Evolutionary conservation across 2,888 invertebrate genomes (phyloP).

Genomic region (Athalia rosae): DNA sequence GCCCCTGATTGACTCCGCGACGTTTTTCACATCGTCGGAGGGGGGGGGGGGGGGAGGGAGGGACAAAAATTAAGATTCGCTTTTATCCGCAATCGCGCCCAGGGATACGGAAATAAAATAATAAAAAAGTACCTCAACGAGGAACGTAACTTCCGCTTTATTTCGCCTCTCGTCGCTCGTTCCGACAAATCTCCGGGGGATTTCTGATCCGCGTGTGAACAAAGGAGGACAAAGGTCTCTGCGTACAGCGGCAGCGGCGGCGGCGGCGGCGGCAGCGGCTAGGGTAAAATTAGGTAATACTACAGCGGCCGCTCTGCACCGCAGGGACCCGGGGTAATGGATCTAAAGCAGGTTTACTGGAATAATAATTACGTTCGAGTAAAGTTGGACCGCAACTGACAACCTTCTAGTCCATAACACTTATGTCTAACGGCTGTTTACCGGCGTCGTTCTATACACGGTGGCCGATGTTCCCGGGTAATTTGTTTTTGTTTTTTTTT

Average conservation of each 20-base stretch:
- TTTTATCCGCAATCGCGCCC: not conserved
- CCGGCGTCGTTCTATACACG: not conserved
- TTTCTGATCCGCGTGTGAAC: no score
- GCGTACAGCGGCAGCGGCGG: not conserved
- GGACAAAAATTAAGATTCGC: not conserved
- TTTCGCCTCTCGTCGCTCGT: no score
- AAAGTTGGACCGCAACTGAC: constrained; percentile 24
- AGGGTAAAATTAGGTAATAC: constrained; percentile 14
- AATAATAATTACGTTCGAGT: constrained; percentile 37
- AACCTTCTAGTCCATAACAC: constrained; percentile 16
- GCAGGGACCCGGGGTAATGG: constrained; percentile 32
- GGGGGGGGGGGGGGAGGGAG: no score
- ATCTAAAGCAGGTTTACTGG: constrained; percentile 33
- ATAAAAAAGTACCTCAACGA: not conserved
- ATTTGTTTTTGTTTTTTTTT: not conserved
- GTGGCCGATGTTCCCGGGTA: not conserved
- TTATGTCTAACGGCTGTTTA: constrained; percentile 14
- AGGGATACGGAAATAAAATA: not conserved
- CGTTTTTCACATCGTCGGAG: no score
- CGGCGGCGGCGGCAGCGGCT: not conserved
- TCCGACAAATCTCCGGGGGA: not conserved
- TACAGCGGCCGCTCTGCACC: constrained; percentile 4
- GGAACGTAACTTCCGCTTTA: not conserved
- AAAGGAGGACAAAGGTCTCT: not conserved
- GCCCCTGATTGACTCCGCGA: constrained; percentile 1